These are phyloP conservation scores for Hemaris fuciformis DNA, from an alignment of 2,888 invertebrate species.

Conservation along the genomic window DNA sequence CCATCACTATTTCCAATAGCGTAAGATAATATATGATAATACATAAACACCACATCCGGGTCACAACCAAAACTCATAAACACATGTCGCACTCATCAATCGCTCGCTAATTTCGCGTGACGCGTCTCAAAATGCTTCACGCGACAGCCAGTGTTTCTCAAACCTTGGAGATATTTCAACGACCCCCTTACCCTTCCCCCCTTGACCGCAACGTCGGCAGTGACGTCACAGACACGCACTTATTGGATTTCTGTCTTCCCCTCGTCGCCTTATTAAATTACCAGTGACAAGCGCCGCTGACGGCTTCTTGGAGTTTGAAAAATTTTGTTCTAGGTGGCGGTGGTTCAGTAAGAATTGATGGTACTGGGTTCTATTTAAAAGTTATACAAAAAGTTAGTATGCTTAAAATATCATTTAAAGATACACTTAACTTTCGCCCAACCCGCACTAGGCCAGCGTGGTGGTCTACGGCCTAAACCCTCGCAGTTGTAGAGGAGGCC, in stretches of 20 bases:
- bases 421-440: too few relatives aligned
- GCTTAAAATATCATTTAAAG: too few relatives aligned
- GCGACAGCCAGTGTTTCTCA: conserved; percentile 7
- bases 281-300: conserved; percentile 11
- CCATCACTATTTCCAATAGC: too few relatives aligned
- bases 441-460: too few relatives aligned
- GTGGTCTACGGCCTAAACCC: too few relatives aligned
- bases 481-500: too few relatives aligned
- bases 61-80: background rate
- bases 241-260: conserved; percentile 26
- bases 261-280: conserved; percentile 24
- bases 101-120: background rate
- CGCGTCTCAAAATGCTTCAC: conserved; percentile 3
- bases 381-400: too few relatives aligned
- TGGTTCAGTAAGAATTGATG: background rate
- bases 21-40: background rate
- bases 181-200: conserved; percentile 21
- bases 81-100: background rate
- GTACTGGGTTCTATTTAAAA: too few relatives aligned
- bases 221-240: conserved; percentile 21
- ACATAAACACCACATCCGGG: background rate
- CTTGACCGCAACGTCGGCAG: conserved; percentile 22
- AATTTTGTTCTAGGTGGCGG: background rate
- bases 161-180: background rate
- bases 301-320: background rate